Conservation (phyloP, 2,888 invertebrate genomes). For the Microctonus aethiopoides region DNA sequence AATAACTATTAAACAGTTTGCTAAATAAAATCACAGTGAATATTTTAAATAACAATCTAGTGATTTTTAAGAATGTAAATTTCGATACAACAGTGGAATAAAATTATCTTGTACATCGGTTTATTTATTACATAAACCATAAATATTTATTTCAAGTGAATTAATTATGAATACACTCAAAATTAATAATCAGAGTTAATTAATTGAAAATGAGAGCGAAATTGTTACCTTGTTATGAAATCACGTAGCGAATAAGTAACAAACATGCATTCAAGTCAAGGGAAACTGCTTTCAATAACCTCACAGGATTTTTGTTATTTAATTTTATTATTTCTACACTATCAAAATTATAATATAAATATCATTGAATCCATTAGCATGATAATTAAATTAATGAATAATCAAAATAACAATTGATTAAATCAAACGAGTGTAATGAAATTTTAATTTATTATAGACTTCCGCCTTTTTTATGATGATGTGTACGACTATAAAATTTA, state of each 20-base stretch:
- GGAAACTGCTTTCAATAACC: conserved; percentile 33
- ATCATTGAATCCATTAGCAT: background rate
- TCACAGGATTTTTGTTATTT: background rate
- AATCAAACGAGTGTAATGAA: background rate
- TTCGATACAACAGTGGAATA: too few species aligned
- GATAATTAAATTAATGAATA: background rate
- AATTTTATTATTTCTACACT: background rate
- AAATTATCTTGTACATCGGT: too few species aligned
- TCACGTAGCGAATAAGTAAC: background rate
- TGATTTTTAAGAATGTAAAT: too few species aligned
- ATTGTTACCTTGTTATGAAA: too few species aligned
- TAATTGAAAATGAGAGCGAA: too few species aligned
- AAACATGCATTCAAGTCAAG: conserved; percentile 39
- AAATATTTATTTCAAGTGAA: too few species aligned
- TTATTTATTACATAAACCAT: too few species aligned
- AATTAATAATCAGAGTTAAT: too few species aligned
- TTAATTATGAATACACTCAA: background rate
- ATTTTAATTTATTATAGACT: conserved; percentile 3
- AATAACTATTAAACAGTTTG: too few species aligned
- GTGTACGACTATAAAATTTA: conserved; percentile 6
- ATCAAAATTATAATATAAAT: background rate
- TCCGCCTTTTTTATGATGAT: conserved; percentile 21
- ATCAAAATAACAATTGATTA: background rate
- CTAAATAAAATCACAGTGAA: too few species aligned
- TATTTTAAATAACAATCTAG: too few species aligned